Evolutionary conservation across 2,797 vertebrate genomes (phyloP).

Genomic region (Coregonus suidteri): DNA sequence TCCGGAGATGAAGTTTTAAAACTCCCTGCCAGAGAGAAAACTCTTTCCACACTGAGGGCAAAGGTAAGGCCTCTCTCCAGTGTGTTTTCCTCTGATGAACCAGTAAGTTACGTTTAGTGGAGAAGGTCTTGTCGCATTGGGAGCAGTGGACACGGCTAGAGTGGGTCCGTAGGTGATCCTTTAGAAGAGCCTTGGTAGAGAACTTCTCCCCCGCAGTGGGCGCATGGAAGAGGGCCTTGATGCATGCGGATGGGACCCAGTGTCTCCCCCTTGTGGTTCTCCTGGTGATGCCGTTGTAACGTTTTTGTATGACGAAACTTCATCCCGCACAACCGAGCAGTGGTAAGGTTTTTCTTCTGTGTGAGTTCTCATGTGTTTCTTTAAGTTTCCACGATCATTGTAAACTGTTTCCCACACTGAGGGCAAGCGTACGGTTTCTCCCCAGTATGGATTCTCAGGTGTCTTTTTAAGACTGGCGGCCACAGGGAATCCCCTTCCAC

Average conservation of each 20-base stretch:
- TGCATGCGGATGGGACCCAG: background rate
- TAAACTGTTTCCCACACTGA: slow-evolving; percentile 4
- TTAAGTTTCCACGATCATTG: background rate
- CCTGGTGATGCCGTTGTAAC: background rate
- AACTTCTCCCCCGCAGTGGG: background rate
- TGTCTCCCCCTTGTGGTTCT: background rate
- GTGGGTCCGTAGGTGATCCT: background rate
- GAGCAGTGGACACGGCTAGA: background rate
- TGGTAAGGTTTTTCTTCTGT: background rate
- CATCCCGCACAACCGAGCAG: background rate
- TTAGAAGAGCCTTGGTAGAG: background rate
- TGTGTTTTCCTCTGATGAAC: background rate
- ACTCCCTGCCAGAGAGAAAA: background rate
- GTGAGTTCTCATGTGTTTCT: background rate
- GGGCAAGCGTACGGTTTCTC: background rate
- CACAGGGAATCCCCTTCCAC: background rate
- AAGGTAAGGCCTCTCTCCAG: background rate
- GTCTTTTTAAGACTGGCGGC: background rate
- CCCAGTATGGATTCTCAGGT: background rate
- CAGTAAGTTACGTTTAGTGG: background rate
- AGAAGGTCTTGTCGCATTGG: slow-evolving; percentile 2
- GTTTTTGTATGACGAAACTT: background rate
- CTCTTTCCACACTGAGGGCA: background rate
- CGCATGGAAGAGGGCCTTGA: background rate
- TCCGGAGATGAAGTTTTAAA: background rate